A percentile compares a stretch with the other conserved stretches of the same genome.
These are phyloP conservation scores for Coremacera marginata DNA, from an alignment of 2,888 invertebrate genomes.

Conservation along the genomic window DNA sequence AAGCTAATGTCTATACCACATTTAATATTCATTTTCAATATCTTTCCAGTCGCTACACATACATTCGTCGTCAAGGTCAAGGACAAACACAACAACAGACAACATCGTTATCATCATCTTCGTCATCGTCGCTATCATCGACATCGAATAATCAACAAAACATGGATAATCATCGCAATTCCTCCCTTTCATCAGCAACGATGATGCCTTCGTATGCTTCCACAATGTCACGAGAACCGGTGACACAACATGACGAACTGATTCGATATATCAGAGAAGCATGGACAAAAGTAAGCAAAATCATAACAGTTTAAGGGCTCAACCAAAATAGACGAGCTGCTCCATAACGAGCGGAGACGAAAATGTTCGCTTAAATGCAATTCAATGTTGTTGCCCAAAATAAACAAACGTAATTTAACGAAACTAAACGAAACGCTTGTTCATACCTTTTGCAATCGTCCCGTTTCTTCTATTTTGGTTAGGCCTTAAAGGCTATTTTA, in stretches of 20 bases:
- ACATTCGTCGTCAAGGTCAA: conserved; percentile 65
- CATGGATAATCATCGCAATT: conserved; percentile 54
- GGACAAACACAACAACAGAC: conserved; percentile 54
- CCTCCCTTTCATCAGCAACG: conserved; percentile 48
- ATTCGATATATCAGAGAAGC: conserved; percentile 85
- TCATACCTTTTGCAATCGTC: too few species aligned
- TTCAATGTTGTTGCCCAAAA: too few species aligned
- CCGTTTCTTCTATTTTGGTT: too few species aligned
- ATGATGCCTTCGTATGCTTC: conserved; percentile 44
- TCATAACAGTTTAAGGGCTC: too few species aligned
- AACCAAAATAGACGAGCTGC: too few species aligned
- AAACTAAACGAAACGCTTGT: too few species aligned
- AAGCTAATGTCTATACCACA: background rate
- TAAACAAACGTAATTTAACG: too few species aligned
- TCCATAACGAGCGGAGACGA: too few species aligned
- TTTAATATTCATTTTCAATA: background rate
- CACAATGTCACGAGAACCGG: conserved; percentile 58
- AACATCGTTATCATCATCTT: conserved; percentile 51
- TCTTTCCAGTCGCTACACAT: conserved; percentile 61
- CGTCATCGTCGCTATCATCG: conserved; percentile 52
- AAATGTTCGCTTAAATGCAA: too few species aligned
- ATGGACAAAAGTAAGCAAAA: conserved; percentile 76
- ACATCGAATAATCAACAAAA: conserved; percentile 54
- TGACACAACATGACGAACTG: conserved; percentile 78
- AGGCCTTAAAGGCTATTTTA: too few species aligned